Percentiles rank a stretch among this genome's conserved stretches.
These are phyloP conservation scores for Sylvia borin DNA, from an alignment of 2,797 vertebrate genomes.

Conservation along the genomic window DNA sequence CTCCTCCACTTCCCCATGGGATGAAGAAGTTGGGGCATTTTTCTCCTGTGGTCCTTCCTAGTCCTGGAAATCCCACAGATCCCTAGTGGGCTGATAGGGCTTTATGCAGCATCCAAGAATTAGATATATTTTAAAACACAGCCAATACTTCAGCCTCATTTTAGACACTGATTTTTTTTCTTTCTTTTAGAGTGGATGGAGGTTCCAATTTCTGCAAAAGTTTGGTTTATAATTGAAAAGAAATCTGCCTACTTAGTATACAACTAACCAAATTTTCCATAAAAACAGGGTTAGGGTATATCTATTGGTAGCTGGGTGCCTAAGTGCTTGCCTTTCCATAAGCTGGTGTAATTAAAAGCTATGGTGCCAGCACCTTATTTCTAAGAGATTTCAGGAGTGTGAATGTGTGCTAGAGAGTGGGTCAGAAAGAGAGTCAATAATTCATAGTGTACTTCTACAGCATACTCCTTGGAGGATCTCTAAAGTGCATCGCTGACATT, in stretches of 20 bases:
- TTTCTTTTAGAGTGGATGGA: not conserved
- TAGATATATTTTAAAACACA: not conserved
- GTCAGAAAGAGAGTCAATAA: conserved; percentile 1
- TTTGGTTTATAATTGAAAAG: not conserved
- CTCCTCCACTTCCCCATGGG: not conserved
- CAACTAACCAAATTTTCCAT: not conserved
- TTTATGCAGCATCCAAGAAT: not conserved
- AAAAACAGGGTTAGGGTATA: not conserved
- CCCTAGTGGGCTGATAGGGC: not conserved
- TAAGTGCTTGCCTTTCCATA: not conserved
- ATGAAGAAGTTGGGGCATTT: not conserved
- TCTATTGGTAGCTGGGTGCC: not conserved
- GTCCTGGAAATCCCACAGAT: not conserved
- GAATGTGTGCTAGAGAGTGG: not conserved
- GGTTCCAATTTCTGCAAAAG: not conserved
- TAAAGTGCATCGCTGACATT: not conserved
- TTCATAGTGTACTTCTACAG: not conserved
- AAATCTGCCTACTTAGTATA: not conserved
- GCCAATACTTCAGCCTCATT: not conserved
- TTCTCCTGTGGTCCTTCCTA: not conserved
- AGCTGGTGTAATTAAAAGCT: not conserved
- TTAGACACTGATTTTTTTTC: not conserved
- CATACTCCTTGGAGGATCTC: not conserved
- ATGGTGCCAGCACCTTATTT: not conserved
- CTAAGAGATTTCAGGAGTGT: not conserved